Base-by-base conservation (phyloP, 2,888 invertebrate genomes). In the Oscheius myriophilus region DNA sequence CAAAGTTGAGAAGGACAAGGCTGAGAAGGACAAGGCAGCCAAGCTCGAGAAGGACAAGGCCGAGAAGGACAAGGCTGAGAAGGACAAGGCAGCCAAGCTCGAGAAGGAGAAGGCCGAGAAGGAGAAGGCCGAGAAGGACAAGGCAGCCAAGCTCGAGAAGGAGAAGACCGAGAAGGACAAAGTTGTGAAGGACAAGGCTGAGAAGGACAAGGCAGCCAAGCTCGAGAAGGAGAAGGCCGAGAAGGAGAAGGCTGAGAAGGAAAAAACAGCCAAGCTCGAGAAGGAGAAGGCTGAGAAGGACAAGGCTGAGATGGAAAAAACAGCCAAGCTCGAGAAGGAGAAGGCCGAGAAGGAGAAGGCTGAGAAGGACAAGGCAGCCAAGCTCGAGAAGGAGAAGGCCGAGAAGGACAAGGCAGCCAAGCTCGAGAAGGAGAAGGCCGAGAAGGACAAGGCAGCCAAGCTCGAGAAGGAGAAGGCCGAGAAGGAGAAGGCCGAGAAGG, bases 11-110 rank as follows among this genome's bases (percentile, higher is more conserved):
- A 59, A 59, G 45, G 46, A 46, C 3, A 59, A 59, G 59, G 16
- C 45, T 45, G 59, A 59, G 59, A 59, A 59, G 59, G 59, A 59
- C 11, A 59, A 59, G 59, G 59, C 59, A 3, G 59, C 43, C 11
- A 59, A 59, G 0, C 23, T 25, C 9, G 4, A 33, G 9, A 33
- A 33, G 9, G 33, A 33, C 1, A 59, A 59, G 46, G 7, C 46
- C 16, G 59, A 59, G 45, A 59, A 59, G 26, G 25, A 25, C 23
- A 59, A 59, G 46, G 21, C 23, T 26, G 59, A 59, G 16, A 59
- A 59, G 59, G 45, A 45, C 9, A 33, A 33, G 33, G 33, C 33
- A 3, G 33, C 33, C 21, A 59, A 59, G 59, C 43, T 43, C n/a
- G 59, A 59, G 33, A 33, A 33, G 33, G 33, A 33, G 4, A 33